These are phyloP conservation scores for Megalopta genalis DNA, from an alignment of 1,140 invertebrate genomes.

Conservation along the genomic window DNA sequence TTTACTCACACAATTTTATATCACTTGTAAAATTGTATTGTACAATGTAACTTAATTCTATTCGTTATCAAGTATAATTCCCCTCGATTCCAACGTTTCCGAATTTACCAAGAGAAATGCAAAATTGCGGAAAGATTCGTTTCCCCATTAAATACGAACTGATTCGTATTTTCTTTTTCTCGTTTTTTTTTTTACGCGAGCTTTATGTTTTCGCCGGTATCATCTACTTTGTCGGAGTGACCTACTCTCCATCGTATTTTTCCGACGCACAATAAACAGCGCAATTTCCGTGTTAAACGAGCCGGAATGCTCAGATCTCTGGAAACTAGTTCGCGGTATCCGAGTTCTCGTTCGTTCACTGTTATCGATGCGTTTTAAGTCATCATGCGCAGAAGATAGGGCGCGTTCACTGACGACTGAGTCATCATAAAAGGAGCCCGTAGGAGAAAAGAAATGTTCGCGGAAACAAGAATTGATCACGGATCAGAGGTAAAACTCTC, in stretches of 20 bases:
- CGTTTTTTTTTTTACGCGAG: no score
- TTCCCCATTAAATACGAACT: no score
- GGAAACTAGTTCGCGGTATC: conserved; percentile 19
- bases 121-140: no score
- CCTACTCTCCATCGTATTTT: conserved; percentile 6
- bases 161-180: no score
- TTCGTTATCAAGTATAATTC: no score
- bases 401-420: neutral
- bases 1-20: no score
- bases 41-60: no score
- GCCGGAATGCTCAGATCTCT: neutral
- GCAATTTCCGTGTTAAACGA: conserved; percentile 25
- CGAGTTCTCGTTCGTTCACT: conserved; percentile 15
- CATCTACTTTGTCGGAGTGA: neutral
- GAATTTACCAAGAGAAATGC: no score
- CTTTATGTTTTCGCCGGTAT: no score
- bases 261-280: conserved; percentile 11
- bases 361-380: conserved; percentile 15
- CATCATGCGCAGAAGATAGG: neutral
- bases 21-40: no score
- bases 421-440: neutral
- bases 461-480: neutral
- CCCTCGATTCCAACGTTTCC: no score
- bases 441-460: neutral
- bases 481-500: neutral